These are phyloP conservation scores for Trinectes maculatus DNA, from an alignment of 2,113 vertebrate species.

Conservation along the genomic window DNA sequence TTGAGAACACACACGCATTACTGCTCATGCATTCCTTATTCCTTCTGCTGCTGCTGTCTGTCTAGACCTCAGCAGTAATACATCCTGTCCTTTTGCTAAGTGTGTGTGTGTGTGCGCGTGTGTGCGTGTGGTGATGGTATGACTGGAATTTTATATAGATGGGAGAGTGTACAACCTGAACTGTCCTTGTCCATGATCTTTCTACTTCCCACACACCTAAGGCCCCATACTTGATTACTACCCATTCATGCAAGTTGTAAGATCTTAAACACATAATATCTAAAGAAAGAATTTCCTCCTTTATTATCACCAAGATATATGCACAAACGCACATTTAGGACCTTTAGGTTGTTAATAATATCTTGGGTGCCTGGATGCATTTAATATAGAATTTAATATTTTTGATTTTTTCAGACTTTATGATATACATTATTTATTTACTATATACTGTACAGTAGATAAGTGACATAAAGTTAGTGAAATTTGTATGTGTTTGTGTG, in stretches of 20 bases:
- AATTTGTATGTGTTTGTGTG: neutral
- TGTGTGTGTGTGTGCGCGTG: constrained; percentile 8
- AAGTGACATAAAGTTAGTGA: constrained; percentile 40
- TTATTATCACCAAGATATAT: constrained; percentile 30
- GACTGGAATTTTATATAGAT: constrained; percentile 63
- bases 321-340: constrained; percentile 40
- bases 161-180: constrained; percentile 65
- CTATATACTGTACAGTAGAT: constrained; percentile 30
- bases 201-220: constrained; percentile 40
- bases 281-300: neutral
- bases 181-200: constrained; percentile 39
- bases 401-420: constrained; percentile 41
- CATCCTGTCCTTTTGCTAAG: constrained; percentile 30
- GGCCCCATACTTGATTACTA: constrained; percentile 40
- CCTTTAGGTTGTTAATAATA: no score
- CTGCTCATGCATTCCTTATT: constrained; percentile 31
- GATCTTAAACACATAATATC: constrained; percentile 39
- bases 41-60: constrained; percentile 3
- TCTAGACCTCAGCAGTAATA: constrained; percentile 34
- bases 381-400: no score
- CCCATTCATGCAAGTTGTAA: constrained; percentile 10
- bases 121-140: constrained; percentile 25
- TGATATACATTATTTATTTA: no score
- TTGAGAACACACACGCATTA: constrained; percentile 11
- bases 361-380: no score